phyloP scores from a whole-genome alignment of 2,888 invertebrate species.

The Orchesella flavescens region DNA sequence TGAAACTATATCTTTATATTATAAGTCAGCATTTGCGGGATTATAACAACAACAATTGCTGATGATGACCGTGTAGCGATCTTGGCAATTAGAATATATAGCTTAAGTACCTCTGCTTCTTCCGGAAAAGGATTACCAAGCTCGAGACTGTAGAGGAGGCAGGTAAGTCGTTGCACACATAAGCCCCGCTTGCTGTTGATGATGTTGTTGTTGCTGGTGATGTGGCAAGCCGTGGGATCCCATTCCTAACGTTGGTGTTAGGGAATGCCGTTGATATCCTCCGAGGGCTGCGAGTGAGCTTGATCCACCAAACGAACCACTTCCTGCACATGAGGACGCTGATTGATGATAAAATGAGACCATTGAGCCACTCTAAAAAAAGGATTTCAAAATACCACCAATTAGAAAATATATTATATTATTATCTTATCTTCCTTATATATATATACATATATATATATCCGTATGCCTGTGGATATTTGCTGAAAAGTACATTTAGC shows the following conservation, averaged over 20 bases:
- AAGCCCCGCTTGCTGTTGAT: slow-evolving; percentile 71
- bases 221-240: slow-evolving; percentile 70
- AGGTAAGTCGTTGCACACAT: slow-evolving; percentile 72
- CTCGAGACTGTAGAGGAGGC: slow-evolving; percentile 71
- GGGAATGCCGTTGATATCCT: slow-evolving; percentile 74
- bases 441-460: no score
- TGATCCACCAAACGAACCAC: slow-evolving; percentile 72
- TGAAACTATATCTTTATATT: no score
- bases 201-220: slow-evolving; percentile 72
- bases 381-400: not conserved
- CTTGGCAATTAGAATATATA: slow-evolving; percentile 26
- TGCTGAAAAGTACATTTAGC: no score
- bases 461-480: no score
- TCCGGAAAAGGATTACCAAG: slow-evolving; percentile 65
- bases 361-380: slow-evolving; percentile 71
- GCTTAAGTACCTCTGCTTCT: slow-evolving; percentile 33
- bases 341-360: slow-evolving; percentile 72
- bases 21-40: not conserved
- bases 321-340: slow-evolving; percentile 71
- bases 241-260: slow-evolving; percentile 71
- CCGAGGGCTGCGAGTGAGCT: slow-evolving; percentile 77
- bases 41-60: not conserved
- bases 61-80: no score
- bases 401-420: not conserved
- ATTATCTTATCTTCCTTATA: no score